Conservation (phyloP, 2,113 vertebrate species). For the Bos javanicus region DNA sequence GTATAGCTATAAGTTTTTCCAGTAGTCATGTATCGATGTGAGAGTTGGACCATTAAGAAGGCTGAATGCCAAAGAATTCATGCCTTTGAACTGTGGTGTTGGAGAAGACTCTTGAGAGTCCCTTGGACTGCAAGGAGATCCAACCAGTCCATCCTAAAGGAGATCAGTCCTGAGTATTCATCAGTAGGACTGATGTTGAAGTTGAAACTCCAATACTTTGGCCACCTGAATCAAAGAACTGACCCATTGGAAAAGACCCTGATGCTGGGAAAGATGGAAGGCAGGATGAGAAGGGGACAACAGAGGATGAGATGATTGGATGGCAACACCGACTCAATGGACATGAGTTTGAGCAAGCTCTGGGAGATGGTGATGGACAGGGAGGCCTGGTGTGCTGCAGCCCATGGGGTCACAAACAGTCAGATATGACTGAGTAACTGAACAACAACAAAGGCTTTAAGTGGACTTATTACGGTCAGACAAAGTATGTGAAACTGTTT, state of each 20-base stretch:
- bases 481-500: not conserved
- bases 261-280: not conserved
- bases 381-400: not conserved
- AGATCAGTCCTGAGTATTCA: not conserved
- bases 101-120: not conserved
- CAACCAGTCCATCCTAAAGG: not conserved
- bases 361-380: not conserved
- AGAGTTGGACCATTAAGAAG: not conserved
- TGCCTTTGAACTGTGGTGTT: not conserved
- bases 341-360: not conserved
- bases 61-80: not conserved
- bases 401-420: not conserved
- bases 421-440: not conserved
- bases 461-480: not conserved
- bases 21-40: not conserved
- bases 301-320: not conserved
- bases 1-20: not conserved
- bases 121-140: not conserved
- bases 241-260: not conserved
- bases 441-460: not conserved
- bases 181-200: not conserved
- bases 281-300: not conserved
- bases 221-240: not conserved
- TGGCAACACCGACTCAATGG: not conserved
- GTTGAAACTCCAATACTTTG: not conserved